phyloP scores from a whole-genome alignment of 2,888 invertebrate species.

The Volucella bombylans region DNA sequence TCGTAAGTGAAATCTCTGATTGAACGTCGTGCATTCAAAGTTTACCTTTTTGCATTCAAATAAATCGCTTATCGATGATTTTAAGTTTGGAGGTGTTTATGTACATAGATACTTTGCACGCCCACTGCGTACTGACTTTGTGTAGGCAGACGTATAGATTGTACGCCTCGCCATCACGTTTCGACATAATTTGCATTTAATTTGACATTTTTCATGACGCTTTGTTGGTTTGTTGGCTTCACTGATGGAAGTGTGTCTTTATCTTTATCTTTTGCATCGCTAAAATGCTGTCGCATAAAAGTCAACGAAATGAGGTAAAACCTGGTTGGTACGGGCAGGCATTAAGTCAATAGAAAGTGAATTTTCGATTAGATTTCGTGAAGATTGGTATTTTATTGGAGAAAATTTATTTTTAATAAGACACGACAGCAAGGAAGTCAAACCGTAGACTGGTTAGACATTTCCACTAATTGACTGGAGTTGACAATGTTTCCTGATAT shows the following conservation, averaged over 20 bases:
- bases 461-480: not conserved
- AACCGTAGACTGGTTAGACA: not conserved
- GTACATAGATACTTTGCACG: conserved; percentile 48
- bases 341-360: conserved; percentile 41
- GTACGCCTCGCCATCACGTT: conserved; percentile 51
- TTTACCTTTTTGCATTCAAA: conserved; percentile 43
- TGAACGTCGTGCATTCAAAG: conserved; percentile 29
- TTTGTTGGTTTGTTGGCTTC: conserved; percentile 4
- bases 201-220: conserved; percentile 77
- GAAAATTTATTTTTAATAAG: conserved; percentile 23
- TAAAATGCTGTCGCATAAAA: conserved; percentile 49
- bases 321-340: not conserved
- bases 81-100: conserved; percentile 4
- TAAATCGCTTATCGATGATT: conserved; percentile 58
- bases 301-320: conserved; percentile 24
- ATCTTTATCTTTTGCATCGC: conserved; percentile 22
- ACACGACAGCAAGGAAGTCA: conserved; percentile 2
- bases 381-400: conserved; percentile 1
- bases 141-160: conserved; percentile 31
- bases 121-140: conserved; percentile 54
- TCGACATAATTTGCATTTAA: conserved; percentile 79
- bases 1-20: conserved; percentile 59
- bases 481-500: conserved; percentile 1
- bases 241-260: not conserved
- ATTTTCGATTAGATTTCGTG: conserved; percentile 28